Evolutionary conservation across 2,113 vertebrate genomes (phyloP).

Genomic region (Turdus rufiventris): DNA sequence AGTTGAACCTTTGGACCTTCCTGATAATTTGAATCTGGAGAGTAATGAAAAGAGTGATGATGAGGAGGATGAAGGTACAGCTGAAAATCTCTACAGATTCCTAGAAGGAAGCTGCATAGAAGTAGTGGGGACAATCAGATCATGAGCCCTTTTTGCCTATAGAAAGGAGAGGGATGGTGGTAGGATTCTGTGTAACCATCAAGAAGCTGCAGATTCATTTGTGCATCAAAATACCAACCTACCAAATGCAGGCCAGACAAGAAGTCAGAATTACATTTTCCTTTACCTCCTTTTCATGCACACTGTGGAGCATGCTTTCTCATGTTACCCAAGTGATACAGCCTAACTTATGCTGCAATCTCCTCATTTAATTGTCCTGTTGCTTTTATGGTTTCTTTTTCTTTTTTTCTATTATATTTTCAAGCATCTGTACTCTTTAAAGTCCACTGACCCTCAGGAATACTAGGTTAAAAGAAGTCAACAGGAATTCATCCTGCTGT

Average conservation of each 20-base stretch:
- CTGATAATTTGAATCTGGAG: slow-evolving; percentile 89
- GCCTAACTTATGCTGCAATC: neutral
- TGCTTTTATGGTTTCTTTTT: neutral
- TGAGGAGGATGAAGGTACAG: slow-evolving; percentile 78
- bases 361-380: neutral
- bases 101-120: neutral
- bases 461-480: neutral
- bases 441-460: neutral
- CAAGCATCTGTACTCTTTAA: neutral
- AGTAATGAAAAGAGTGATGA: slow-evolving; percentile 74
- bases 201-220: neutral
- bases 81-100: neutral
- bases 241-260: neutral
- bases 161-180: neutral
- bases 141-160: neutral
- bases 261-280: neutral
- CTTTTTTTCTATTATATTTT: neutral
- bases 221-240: neutral
- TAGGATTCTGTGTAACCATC: neutral
- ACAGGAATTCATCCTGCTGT: neutral
- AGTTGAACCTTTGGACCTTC: slow-evolving; percentile 87
- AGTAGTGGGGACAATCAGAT: neutral
- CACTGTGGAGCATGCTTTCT: neutral
- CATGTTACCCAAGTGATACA: neutral
- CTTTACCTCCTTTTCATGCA: neutral